These are phyloP conservation scores for Penaeus vannamei DNA, from an alignment of 1,140 invertebrate species.

Conservation along the genomic window DNA sequence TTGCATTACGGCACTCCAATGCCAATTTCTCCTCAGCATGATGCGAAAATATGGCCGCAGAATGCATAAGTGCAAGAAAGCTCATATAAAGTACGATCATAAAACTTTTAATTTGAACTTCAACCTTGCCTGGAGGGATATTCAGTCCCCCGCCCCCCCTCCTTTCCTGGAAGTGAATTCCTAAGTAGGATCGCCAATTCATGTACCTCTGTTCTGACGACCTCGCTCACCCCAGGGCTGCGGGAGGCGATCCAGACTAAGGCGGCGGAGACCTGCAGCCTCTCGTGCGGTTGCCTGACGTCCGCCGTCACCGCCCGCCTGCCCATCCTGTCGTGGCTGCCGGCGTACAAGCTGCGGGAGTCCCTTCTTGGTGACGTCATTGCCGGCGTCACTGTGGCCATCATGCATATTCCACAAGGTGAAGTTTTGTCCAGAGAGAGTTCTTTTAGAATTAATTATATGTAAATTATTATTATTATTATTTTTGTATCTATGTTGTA, in stretches of 20 bases:
- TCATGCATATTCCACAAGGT: conserved; percentile 95
- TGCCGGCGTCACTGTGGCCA: conserved; percentile 86
- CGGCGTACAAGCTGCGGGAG: conserved; percentile 49
- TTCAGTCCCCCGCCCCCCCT: no score
- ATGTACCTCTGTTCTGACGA: no score
- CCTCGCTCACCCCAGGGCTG: not conserved
- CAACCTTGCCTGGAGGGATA: no score
- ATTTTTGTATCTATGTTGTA: conserved; percentile 17
- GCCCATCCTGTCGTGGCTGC: conserved; percentile 67
- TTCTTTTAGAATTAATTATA: not conserved
- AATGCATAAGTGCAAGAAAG: no score
- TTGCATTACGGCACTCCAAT: not conserved
- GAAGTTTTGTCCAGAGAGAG: conserved; percentile 50
- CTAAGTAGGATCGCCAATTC: no score
- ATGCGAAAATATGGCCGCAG: no score
- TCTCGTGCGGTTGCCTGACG: conserved; percentile 8
- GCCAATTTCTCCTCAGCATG: no score
- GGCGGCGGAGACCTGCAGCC: not conserved
- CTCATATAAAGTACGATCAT: no score
- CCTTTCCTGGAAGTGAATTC: no score
- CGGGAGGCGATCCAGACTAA: not conserved
- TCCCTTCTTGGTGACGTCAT: conserved; percentile 67
- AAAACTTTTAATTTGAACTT: no score
- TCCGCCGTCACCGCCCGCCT: conserved; percentile 41
- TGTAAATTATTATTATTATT: not conserved